phyloP scores from a whole-genome alignment of 2,113 vertebrate genomes.

The Sphyrna mokarran region DNA sequence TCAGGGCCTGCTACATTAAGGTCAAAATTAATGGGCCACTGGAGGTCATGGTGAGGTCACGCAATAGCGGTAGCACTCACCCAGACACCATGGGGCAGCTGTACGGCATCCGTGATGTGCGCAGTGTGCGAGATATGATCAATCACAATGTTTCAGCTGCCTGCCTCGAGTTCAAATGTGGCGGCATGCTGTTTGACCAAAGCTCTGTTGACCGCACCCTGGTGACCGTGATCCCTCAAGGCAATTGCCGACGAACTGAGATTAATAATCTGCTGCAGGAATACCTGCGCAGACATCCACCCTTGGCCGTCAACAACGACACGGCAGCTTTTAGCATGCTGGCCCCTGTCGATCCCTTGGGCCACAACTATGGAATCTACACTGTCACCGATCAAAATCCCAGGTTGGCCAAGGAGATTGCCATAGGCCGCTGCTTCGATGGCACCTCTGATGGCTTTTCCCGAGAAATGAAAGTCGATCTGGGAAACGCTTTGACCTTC shows the following conservation, averaged over 20 bases:
- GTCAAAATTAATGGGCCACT: conserved; percentile 76
- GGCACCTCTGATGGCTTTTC: conserved; percentile 94
- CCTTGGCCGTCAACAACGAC: conserved; percentile 60
- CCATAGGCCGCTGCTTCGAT: conserved; percentile 92
- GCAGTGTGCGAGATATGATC: conserved; percentile 73
- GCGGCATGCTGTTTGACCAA: conserved; percentile 93
- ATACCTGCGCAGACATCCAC: conserved; percentile 80
- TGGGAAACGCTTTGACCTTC: conserved; percentile 78
- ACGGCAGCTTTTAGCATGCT: conserved; percentile 75
- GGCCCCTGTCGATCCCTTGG: conserved; percentile 81
- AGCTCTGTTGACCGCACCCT: conserved; percentile 71
- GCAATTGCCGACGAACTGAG: conserved; percentile 68
- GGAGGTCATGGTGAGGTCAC: conserved; percentile 85
- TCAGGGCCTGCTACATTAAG: conserved; percentile 91
- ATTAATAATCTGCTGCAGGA: conserved; percentile 74
- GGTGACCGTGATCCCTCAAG: conserved; percentile 77
- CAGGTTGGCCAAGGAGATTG: conserved; percentile 86
- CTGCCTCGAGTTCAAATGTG: conserved; percentile 92
- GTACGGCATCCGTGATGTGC: conserved; percentile 86
- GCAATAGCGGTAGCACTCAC: conserved; percentile 77
- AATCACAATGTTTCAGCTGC: conserved; percentile 65
- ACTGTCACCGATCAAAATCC: conserved; percentile 95
- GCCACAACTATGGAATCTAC: conserved; percentile 98
- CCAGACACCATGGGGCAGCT: conserved; percentile 69
- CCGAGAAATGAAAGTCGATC: conserved; percentile 76